Conservation (phyloP, 2,888 invertebrate species). For the Ophion ellenae region DNA sequence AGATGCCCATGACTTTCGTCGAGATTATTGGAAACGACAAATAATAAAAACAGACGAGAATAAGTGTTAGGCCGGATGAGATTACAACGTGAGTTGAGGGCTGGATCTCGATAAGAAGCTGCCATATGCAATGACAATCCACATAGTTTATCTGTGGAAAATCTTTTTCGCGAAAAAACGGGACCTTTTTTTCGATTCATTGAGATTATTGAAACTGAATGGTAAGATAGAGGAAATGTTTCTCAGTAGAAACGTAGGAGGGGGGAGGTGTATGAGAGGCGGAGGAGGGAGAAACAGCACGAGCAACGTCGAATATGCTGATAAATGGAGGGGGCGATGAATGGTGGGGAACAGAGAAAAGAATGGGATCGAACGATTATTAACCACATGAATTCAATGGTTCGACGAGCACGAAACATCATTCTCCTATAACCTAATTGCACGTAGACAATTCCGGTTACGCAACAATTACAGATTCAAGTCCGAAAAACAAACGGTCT, state of each 20-base stretch:
- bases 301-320: constrained; percentile 35
- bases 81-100: not conserved
- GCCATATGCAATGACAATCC: not conserved
- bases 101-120: not conserved
- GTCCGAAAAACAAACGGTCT: constrained; percentile 49
- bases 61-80: not conserved
- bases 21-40: not conserved
- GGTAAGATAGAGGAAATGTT: not conserved
- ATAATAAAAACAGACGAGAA: not conserved
- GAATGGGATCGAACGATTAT: constrained; percentile 45
- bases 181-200: not conserved
- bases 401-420: constrained; percentile 45
- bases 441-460: constrained; percentile 55
- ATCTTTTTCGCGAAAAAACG: not conserved
- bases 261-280: not conserved
- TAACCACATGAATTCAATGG: constrained; percentile 48
- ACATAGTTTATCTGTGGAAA: not conserved
- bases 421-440: constrained; percentile 64
- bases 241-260: not conserved
- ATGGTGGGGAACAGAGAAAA: not conserved
- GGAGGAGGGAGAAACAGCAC: constrained; percentile 15
- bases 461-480: constrained; percentile 62
- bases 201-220: not conserved
- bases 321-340: constrained; percentile 2
- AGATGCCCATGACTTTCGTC: not conserved